Base-by-base conservation (phyloP, 1,140 invertebrate species). In the Calliopsis andreniformis region DNA sequence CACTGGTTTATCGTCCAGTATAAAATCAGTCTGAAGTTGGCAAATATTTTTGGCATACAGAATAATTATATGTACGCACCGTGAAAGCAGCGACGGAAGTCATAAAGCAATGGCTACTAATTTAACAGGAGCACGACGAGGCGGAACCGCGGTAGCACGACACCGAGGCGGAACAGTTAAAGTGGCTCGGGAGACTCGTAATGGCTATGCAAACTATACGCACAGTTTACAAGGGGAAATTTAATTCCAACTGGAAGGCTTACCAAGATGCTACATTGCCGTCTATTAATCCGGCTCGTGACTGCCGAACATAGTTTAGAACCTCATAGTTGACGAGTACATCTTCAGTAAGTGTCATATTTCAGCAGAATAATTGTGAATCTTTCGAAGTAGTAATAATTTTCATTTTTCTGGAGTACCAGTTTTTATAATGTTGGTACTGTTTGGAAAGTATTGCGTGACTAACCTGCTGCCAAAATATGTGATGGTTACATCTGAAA, bases 121-220 rank as follows among this genome's bases (percentile, higher is more conserved):
- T 76, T 76, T 69, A 69, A 76, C 69, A 59, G 18, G 61, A 66
- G 43, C 71, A 45, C 49, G 71, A 20, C 53, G n/a, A 39, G 51
- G 73, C 42, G 55, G 23, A 61, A 69, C n/a, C 64, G 45, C 32
- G 73, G 56, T 32, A 39, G 32, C 42, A 53, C 55, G 66, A 69
- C 71, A 53, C 53, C 20, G 56, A 59, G 73, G 73, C 43, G 64
- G 55, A 76, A 76, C 73, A 10, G 73, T 61, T n/a, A 76, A 69
- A 69, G 64, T 76, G 66, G 66, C 73, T 76, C 53, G 55, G 35
- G 64, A 68, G 64, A 66, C 64, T 76, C 73, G 55, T 76, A 76
- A 76, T 69, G 73, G 73, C 64, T 76, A 68, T 76, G 73, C 73
- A 76, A 76, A 76, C 73, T 76, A 61, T 76, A 76, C 55, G n/a